phyloP scores from a whole-genome alignment of 2,888 invertebrate genomes.

The Cepaea hortensis region DNA sequence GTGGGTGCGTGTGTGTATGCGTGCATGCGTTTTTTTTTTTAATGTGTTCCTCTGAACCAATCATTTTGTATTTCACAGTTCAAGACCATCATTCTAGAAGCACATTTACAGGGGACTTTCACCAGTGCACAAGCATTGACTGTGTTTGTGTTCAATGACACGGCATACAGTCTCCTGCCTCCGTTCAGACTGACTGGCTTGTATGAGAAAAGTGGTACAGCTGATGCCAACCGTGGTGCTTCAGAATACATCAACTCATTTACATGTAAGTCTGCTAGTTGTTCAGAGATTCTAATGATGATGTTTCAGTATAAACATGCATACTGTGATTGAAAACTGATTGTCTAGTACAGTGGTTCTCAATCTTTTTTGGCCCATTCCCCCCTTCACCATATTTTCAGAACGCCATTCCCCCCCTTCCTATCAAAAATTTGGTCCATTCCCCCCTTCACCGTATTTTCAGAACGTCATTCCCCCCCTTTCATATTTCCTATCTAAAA shows the following conservation, averaged over 20 bases:
- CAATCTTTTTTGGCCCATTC: too few species aligned
- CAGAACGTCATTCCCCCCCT: too few species aligned
- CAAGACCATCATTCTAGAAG: conserved; percentile 42
- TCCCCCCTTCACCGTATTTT: too few species aligned
- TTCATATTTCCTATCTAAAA: too few species aligned
- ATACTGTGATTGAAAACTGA: too few species aligned
- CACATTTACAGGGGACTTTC: conserved; percentile 19
- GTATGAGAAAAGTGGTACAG: conserved; percentile 5
- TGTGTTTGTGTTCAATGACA: conserved; percentile 47
- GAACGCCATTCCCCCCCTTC: too few species aligned
- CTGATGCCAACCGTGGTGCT: conserved; percentile 72
- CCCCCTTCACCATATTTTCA: too few species aligned
- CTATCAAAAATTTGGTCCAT: too few species aligned
- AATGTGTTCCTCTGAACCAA: too few species aligned
- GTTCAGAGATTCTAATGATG: too few species aligned
- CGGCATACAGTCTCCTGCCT: conserved; percentile 44
- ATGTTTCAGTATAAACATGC: too few species aligned
- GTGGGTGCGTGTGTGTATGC: neutral
- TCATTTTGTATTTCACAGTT: conserved; percentile 31
- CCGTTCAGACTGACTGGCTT: conserved; percentile 28
- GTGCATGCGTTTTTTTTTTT: neutral
- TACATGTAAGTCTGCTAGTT: conserved; percentile 50
- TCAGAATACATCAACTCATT: conserved; percentile 50
- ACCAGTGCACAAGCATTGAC: conserved; percentile 31
- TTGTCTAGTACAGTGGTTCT: too few species aligned